phyloP scores from a whole-genome alignment of 2,888 invertebrate genomes.

The Monopis laevigella region DNA sequence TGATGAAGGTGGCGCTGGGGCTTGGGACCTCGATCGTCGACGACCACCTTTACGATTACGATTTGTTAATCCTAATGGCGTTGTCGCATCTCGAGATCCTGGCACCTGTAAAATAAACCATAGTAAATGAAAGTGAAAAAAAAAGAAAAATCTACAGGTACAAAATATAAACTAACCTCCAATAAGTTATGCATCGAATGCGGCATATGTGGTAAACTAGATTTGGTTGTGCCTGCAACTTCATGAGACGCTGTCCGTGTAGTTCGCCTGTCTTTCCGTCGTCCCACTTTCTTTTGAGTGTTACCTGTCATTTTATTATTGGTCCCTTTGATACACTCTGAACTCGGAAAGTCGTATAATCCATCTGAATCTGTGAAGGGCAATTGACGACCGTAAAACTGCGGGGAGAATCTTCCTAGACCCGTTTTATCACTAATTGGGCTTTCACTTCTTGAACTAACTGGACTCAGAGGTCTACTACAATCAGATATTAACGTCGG shows the following conservation, averaged over 20 bases:
- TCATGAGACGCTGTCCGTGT: conserved; percentile 58
- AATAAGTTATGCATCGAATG: conserved; percentile 67
- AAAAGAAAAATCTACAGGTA: too few relatives aligned
- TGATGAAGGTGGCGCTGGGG: conserved; percentile 47
- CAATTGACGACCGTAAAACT: conserved; percentile 74
- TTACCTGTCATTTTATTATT: conserved; percentile 56
- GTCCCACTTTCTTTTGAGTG: conserved; percentile 69
- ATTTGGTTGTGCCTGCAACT: conserved; percentile 56
- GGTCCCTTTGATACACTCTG: conserved; percentile 70
- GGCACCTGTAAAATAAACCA: conserved; percentile 34
- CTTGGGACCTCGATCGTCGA: conserved; percentile 51
- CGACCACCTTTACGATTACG: conserved; percentile 47
- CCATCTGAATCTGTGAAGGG: conserved; percentile 85
- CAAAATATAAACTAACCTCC: conserved; percentile 51
- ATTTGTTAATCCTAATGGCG: conserved; percentile 12
- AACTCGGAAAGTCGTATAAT: conserved; percentile 81
- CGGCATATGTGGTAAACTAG: conserved; percentile 62
- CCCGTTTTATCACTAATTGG: conserved; percentile 79
- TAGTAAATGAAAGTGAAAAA: not conserved
- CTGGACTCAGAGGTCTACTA: conserved; percentile 73
- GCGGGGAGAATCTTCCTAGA: conserved; percentile 74
- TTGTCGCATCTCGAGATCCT: conserved; percentile 32
- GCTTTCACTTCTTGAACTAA: conserved; percentile 82
- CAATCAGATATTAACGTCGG: conserved; percentile 69
- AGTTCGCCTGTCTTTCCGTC: conserved; percentile 71